These are phyloP conservation scores for Ianthella basta DNA, from an alignment of 37 sponge, comb jelly and placozoan genomes.

Conservation along the genomic window DNA sequence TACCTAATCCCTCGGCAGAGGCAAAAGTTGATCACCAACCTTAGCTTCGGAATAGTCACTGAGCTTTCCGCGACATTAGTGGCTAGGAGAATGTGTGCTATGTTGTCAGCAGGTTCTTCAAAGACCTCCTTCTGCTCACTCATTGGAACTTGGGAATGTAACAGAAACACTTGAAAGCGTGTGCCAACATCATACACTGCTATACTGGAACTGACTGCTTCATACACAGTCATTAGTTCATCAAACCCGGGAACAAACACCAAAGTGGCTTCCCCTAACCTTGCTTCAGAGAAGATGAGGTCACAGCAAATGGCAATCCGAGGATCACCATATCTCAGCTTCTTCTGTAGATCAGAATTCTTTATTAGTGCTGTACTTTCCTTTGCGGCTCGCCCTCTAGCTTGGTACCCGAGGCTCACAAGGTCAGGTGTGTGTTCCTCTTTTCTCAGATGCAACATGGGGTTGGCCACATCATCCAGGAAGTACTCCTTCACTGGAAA, in stretches of 20 bases:
- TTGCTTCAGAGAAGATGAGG: constrained; percentile 53
- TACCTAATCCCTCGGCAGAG: constrained; percentile 55
- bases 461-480: constrained; percentile 35
- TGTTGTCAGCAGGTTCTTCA: constrained; percentile 36
- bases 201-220: constrained; percentile 24
- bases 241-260: constrained; percentile 75
- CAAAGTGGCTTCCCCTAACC: constrained; percentile 54
- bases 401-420: no score
- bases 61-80: constrained; percentile 85
- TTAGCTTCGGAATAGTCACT: constrained; percentile 68
- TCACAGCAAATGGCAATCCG: constrained; percentile 21
- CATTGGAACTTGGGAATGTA: constrained; percentile 76
- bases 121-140: constrained; percentile 70
- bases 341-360: no score
- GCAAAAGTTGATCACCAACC: constrained; percentile 79
- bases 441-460: no score
- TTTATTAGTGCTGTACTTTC: no score
- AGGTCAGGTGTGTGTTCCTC: no score
- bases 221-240: constrained; percentile 52
- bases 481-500: constrained; percentile 53
- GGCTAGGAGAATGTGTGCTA: constrained; percentile 63
- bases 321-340: constrained; percentile 11
- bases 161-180: constrained; percentile 49
- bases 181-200: background rate
- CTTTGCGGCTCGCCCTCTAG: no score